Evolutionary conservation across 2,797 vertebrate genomes (phyloP), one percentile per base, ranked within the genome.

Genomic region (Tapirus indicus): DNA sequence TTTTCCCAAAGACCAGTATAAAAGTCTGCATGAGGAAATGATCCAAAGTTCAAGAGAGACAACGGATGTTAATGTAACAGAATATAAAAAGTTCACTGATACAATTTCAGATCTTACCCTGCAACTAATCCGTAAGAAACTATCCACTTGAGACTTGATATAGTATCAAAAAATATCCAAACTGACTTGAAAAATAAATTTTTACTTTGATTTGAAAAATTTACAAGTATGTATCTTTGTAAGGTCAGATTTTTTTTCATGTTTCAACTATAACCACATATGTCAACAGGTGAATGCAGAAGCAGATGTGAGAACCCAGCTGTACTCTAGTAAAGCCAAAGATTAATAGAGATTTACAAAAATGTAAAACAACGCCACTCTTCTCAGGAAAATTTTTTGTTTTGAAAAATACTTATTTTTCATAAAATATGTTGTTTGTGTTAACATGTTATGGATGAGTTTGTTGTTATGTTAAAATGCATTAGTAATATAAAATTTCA

Each of bases 301-400:
- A 92, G 72, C 87, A 96, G 21, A 60, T 91, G 14, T 66, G 66
- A 93, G 35, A 79, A 60, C 1, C 14, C 89, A 95, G 77, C 20
- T 77, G 58, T 84, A 66, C 75, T 92, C 47, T 32, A 84, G 7
- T 77, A 66, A 66, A 87, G 49, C 52, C 74, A 87, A 69, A 78
- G 17, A 97, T 68, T 82, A 92, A 74, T 0, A 80, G n/a, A 80
- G 54, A 84, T 89, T 92, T 77, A 20, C 62, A 95, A 96, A 92
- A 74, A 49, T 56, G 32, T 85, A 92, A 80, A 87, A 56, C 32
- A 85, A 74, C 54, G 12, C 13, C 27, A 77, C 29, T 74, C 35
- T 62, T 60, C 35, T 69, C 75, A 75, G 58, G 35, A 91, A 95
- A 85, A 54, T 0, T 35, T 68, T 52, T 29, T 89, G 44, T 85